Base-by-base conservation (phyloP, 2,888 invertebrate species). In the Celastrina argiolus region DNA sequence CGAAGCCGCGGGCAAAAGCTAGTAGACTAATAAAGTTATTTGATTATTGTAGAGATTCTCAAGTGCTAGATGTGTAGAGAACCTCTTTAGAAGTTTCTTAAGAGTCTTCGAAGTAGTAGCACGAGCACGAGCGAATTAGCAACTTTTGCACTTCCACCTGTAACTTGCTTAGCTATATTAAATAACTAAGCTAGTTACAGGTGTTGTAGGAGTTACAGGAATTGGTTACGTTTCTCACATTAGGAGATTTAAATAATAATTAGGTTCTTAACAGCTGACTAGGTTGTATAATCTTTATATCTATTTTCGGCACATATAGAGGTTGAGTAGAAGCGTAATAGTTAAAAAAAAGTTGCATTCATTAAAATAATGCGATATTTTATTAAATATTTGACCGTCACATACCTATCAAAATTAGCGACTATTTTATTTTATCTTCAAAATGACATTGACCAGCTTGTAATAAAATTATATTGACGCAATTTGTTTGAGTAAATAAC, bases 401-500 rank as follows among this genome's bases (percentile, higher is more conserved):
- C 51, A 51, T 51, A 51, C 51, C 41, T 41, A 41, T 3, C 12
- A 12, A 45, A 51, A 51, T 51, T 51, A 51, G 51, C 12, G 18
- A 26, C 22, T 51, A 51, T 26, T 41, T 39, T n/a, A n/a, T n/a
- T n/a, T 36, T 56, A 26, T 56, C 8, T 51, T 39, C 36, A 31
- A 31, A 59, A n/a, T 56, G 26, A 16, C 51, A 56, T 34, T 22
- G 51, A 22, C 18, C 12, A 51, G 51, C 22, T 14, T 16, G 22
- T 51, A 51, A 51, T 51, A 51, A 51, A 51, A 51, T 51, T 22
- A 51, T 51, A 51, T 51, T 51, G 6, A 26, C 26, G 51, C 51
- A 51, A 51, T 51, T 51, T 51, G 12, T 12, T 45, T 7, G 22
- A 51, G 51, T 22, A 45, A 45, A 45, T 16, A 22, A 12, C 51